These are phyloP conservation scores for Muschampia plurimacula DNA, from an alignment of 2,888 invertebrate species.

Conservation along the genomic window DNA sequence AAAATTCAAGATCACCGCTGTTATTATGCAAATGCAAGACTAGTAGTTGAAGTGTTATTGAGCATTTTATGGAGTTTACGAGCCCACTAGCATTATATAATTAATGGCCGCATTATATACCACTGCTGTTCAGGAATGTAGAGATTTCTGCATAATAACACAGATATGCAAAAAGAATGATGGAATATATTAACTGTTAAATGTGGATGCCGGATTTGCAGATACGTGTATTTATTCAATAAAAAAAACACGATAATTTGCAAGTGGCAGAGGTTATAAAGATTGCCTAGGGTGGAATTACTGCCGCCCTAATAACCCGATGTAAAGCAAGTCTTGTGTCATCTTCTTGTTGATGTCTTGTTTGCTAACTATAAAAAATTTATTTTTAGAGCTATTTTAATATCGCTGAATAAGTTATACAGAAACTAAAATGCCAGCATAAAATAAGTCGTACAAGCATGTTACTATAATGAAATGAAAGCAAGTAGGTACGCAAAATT, in stretches of 20 bases:
- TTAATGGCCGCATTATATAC: neutral
- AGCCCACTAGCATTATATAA: constrained; percentile 20
- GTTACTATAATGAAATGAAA: neutral
- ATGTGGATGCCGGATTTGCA: too few relatives aligned
- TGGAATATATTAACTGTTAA: neutral
- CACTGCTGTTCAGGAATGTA: neutral
- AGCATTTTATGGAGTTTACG: constrained; percentile 20
- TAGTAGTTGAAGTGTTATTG: constrained; percentile 25
- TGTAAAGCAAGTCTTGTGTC: too few relatives aligned
- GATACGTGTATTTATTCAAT: too few relatives aligned
- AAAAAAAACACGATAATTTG: too few relatives aligned
- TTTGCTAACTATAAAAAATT: too few relatives aligned
- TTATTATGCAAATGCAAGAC: constrained; percentile 29
- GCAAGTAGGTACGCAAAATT: neutral
- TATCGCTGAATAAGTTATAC: too few relatives aligned
- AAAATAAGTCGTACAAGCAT: neutral
- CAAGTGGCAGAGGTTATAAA: too few relatives aligned
- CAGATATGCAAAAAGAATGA: neutral
- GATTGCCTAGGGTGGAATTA: too few relatives aligned
- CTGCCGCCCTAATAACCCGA: too few relatives aligned
- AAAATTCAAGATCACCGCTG: constrained; percentile 28
- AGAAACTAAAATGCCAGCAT: too few relatives aligned
- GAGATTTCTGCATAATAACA: constrained; percentile 8
- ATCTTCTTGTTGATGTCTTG: too few relatives aligned
- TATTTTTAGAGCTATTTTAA: too few relatives aligned